Conservation (phyloP, 2,888 invertebrate species). For the Calameuta pallipes region DNA sequence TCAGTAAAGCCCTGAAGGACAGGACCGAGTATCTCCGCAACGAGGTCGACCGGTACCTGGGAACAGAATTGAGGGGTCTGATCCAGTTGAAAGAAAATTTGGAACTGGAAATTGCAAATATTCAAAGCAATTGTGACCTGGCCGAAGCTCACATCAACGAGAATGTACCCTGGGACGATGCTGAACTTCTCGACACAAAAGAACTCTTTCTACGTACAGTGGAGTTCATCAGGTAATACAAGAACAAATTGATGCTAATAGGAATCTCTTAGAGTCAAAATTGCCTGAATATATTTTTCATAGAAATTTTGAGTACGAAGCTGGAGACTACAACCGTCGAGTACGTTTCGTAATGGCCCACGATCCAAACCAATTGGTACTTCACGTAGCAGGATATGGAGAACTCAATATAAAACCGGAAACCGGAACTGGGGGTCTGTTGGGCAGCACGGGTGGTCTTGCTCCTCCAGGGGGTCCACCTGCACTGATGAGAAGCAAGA, state of each 20-base stretch:
- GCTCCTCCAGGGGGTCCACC: conserved; percentile 74
- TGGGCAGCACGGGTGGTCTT: conserved; percentile 68
- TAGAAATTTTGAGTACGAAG: conserved; percentile 93
- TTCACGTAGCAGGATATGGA: conserved; percentile 89
- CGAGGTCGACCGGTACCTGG: conserved; percentile 92
- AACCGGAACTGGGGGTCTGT: conserved; percentile 58
- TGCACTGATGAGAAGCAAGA: conserved; percentile 91
- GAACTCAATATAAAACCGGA: conserved; percentile 85
- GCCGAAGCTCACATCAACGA: conserved; percentile 95
- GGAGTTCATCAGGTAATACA: conserved; percentile 79
- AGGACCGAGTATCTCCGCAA: conserved; percentile 86
- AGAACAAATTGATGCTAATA: background rate
- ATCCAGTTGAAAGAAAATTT: conserved; percentile 91
- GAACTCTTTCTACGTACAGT: conserved; percentile 96
- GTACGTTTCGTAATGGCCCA: conserved; percentile 89
- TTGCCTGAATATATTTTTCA: background rate
- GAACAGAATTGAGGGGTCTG: conserved; percentile 87
- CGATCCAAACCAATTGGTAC: conserved; percentile 90
- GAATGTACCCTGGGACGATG: conserved; percentile 91
- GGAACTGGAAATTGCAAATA: conserved; percentile 94
- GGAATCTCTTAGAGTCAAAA: background rate
- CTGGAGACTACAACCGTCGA: conserved; percentile 86
- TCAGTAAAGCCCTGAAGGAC: conserved; percentile 90
- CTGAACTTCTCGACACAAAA: conserved; percentile 93
- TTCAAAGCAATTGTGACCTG: conserved; percentile 95